Evolutionary conservation across 2,113 vertebrate genomes (phyloP).

Genomic region (human (Homo sapiens)): GRCh38 chr2:206361501-206362000

Average conservation of each 20-base stretch:
- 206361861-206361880: background rate
- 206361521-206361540: background rate
- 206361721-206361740: constrained; percentile 11
- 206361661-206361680: background rate
- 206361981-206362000: background rate
- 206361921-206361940: background rate
- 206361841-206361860: background rate
- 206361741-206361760: background rate
- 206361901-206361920: background rate
- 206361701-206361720: background rate
- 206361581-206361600: background rate
- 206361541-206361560: background rate
- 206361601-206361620: background rate
- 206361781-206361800: no score
- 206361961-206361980: background rate
- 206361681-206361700: constrained; percentile 34
- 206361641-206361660: background rate
- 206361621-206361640: background rate
- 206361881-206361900: background rate
- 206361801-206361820: background rate
- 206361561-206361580: background rate
- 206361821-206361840: background rate
- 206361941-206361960: background rate
- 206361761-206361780: background rate
- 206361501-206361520: background rate